Conservation (phyloP, 1,140 invertebrate species). For the Cotesia typhae region DNA sequence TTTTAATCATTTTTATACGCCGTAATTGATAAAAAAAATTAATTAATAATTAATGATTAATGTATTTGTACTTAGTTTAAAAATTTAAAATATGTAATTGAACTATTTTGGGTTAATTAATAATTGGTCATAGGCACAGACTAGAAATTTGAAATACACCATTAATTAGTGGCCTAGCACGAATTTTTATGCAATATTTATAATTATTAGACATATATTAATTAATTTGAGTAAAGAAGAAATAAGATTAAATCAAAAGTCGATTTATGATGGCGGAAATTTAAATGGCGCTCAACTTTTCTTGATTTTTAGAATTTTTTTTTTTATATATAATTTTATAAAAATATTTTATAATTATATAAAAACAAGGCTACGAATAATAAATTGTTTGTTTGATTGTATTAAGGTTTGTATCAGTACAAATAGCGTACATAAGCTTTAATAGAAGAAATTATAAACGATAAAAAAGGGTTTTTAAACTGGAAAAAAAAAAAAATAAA, state of each 20-base stretch:
- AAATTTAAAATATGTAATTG: background rate
- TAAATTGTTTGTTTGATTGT: no score
- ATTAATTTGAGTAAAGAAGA: background rate
- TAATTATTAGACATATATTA: background rate
- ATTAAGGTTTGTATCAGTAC: conserved; percentile 1
- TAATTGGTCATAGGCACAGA: background rate
- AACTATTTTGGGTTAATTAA: background rate
- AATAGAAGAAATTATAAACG: no score
- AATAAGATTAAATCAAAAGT: background rate
- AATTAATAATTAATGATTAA: background rate
- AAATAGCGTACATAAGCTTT: background rate
- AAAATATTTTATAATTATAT: background rate
- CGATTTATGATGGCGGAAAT: background rate
- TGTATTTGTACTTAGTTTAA: background rate
- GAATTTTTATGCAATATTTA: background rate
- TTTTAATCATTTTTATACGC: conserved; percentile 21
- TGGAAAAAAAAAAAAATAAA: background rate
- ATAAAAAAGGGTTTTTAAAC: background rate
- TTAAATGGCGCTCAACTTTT: no score
- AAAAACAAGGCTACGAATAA: background rate
- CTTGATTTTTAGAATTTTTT: no score
- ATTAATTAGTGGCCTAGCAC: conserved; percentile 10
- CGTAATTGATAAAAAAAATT: no score
- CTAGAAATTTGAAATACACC: background rate
- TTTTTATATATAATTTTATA: background rate